Conservation (phyloP, 2,888 invertebrate genomes). For the Conomelus anceps region DNA sequence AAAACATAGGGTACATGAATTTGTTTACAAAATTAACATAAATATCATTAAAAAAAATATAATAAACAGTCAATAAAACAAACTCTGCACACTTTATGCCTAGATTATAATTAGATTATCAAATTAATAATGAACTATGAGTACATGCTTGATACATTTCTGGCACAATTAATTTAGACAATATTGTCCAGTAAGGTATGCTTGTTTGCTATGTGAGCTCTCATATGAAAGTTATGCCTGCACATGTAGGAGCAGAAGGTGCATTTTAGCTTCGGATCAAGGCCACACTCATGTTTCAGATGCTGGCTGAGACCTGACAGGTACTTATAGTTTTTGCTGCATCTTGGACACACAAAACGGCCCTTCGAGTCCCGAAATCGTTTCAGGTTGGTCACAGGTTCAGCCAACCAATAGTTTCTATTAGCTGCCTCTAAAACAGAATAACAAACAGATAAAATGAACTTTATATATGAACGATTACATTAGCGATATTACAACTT, state of each 20-base stretch:
- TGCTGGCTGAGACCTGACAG: constrained; percentile 38
- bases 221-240: neutral
- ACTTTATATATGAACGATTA: no score
- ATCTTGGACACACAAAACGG: constrained; percentile 24
- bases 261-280: constrained; percentile 39
- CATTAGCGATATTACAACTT: no score
- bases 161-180: no score
- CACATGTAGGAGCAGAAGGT: constrained; percentile 33
- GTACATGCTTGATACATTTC: no score
- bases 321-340: constrained; percentile 37
- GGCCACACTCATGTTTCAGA: constrained; percentile 40
- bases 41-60: no score
- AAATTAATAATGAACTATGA: no score
- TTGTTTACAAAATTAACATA: no score
- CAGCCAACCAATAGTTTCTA: neutral
- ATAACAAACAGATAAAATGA: neutral
- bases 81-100: no score
- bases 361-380: neutral
- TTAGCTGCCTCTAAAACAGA: neutral
- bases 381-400: neutral
- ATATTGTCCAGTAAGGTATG: neutral
- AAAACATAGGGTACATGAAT: no score
- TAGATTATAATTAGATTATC: no score
- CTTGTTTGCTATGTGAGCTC: neutral
- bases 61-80: no score